phyloP scores from a whole-genome alignment of 2,888 invertebrate genomes.

The Hydrotaea diabolus region DNA sequence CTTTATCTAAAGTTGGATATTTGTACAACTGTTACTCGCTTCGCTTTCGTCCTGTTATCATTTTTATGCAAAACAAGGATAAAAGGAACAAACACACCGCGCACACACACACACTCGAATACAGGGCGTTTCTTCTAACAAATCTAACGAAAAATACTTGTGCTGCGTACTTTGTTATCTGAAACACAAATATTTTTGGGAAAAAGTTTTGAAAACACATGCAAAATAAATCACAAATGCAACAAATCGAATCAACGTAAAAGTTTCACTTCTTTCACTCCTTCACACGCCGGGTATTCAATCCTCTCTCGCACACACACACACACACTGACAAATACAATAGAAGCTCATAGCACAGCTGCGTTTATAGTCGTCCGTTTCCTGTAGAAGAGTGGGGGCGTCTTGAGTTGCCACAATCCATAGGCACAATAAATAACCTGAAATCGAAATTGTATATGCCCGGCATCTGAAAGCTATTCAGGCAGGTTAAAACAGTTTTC shows the following conservation, averaged over 20 bases:
- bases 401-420: too few relatives aligned
- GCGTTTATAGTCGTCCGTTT: too few relatives aligned
- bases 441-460: too few relatives aligned
- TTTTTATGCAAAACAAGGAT: slow-evolving; percentile 62
- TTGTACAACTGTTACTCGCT: slow-evolving; percentile 63
- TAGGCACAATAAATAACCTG: too few relatives aligned
- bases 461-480: too few relatives aligned
- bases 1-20: slow-evolving; percentile 54
- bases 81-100: not conserved
- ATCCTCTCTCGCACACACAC: not conserved
- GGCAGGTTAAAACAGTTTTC: too few relatives aligned
- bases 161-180: slow-evolving; percentile 52
- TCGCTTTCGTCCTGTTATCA: slow-evolving; percentile 45
- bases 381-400: too few relatives aligned
- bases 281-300: not conserved
- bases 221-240: slow-evolving; percentile 70
- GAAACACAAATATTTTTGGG: slow-evolving; percentile 64
- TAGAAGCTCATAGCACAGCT: too few relatives aligned
- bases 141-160: slow-evolving; percentile 50
- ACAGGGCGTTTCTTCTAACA: not conserved
- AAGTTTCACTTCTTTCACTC: slow-evolving; percentile 41
- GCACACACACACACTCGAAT: not conserved
- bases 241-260: slow-evolving; percentile 69
- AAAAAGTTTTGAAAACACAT: slow-evolving; percentile 66
- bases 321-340: too few relatives aligned